Evolutionary conservation across 2,797 vertebrate species (phyloP).

Genomic region (Coracias cyanogaster): DNA sequence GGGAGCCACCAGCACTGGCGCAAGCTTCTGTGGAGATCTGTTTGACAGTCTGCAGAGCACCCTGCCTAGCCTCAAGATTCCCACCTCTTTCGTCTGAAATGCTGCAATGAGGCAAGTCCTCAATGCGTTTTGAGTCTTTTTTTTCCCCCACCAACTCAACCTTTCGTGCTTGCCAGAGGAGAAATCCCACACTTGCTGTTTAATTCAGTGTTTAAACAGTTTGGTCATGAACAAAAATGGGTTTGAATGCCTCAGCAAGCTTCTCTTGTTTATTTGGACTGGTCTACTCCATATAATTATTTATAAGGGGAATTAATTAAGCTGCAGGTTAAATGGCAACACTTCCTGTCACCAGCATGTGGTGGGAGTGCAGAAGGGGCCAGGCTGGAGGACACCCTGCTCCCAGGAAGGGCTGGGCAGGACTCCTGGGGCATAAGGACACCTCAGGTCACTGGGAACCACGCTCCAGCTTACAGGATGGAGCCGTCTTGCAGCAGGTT

Average conservation of each 20-base stretch:
- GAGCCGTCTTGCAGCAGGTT: not conserved
- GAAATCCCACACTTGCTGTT: not conserved
- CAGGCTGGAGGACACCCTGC: accelerated
- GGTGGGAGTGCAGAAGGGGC: not conserved
- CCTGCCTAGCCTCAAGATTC: not conserved
- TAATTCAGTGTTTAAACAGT: not conserved
- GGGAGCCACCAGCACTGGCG: not conserved
- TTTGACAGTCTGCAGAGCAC: not conserved
- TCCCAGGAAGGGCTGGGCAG: not conserved
- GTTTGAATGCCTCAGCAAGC: not conserved
- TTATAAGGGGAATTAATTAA: not conserved
- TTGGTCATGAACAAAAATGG: not conserved
- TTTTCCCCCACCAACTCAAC: not conserved
- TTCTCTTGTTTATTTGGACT: not conserved
- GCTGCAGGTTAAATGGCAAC: not conserved
- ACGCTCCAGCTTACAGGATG: accelerated
- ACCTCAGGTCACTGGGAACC: accelerated
- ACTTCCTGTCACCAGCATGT: not conserved
- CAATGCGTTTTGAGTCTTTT: not conserved
- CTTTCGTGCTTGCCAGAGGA: not conserved
- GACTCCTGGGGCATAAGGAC: no score
- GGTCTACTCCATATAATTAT: not conserved
- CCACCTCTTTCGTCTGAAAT: not conserved
- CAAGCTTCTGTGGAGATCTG: no score
- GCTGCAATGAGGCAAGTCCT: not conserved